Percentiles rank a stretch among this genome's conserved stretches.
Conservation (phyloP, 2,113 vertebrate species). For the Promerops cafer region DNA sequence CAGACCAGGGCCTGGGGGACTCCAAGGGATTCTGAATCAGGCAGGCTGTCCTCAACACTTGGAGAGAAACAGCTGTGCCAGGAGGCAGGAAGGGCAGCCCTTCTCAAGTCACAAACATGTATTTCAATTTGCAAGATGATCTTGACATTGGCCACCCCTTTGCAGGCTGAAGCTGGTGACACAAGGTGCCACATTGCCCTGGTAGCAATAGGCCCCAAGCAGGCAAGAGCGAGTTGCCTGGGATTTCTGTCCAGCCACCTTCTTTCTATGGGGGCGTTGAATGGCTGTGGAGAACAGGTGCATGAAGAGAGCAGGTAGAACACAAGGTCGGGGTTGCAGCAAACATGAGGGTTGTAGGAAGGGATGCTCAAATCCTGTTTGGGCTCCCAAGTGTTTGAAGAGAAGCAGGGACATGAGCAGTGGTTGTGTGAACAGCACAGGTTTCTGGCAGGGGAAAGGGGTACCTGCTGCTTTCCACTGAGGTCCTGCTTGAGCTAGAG, state of each 20-base stretch:
- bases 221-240: neutral
- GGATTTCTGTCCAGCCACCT: neutral
- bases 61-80: neutral
- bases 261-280: neutral
- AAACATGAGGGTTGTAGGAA: accelerated
- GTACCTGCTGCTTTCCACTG: neutral
- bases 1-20: neutral
- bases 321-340: neutral
- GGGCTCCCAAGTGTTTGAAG: neutral
- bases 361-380: neutral
- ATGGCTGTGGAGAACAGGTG: accelerated
- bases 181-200: neutral
- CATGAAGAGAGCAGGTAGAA: neutral
- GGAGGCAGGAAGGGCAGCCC: neutral
- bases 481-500: neutral
- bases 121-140: neutral
- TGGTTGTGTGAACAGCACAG: neutral
- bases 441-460: neutral
- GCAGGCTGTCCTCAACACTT: neutral
- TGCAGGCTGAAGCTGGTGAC: neutral
- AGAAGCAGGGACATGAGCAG: neutral
- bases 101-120: neutral
- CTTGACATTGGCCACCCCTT: neutral
- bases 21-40: neutral
- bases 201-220: neutral